These are phyloP conservation scores for Asarcornis scutulata DNA, from an alignment of 2,113 vertebrate species.

Conservation along the genomic window DNA sequence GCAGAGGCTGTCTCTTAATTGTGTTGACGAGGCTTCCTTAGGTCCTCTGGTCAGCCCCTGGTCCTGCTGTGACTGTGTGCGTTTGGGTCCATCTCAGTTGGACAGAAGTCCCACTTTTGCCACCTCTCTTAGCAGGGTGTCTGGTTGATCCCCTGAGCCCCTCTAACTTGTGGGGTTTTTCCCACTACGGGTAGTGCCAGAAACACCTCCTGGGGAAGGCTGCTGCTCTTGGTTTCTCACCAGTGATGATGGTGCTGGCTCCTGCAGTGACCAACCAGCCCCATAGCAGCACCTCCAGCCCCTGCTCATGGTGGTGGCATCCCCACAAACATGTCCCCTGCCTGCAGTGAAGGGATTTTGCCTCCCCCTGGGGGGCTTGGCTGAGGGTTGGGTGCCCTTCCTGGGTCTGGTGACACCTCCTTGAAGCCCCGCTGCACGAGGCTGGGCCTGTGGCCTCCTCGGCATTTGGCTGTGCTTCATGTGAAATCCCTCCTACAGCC, in stretches of 20 bases:
- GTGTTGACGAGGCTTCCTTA: not conserved
- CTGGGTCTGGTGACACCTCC: fast-evolving
- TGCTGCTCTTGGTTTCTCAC: not conserved
- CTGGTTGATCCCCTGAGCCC: not conserved
- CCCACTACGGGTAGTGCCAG: not conserved
- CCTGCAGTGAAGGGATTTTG: not conserved
- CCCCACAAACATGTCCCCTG: not conserved
- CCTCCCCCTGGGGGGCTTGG: not conserved
- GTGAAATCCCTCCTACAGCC: constrained; percentile 17
- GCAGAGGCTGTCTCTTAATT: not conserved
- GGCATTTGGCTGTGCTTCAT: not conserved
- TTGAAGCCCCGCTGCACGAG: fast-evolving
- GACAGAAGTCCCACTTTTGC: not conserved
- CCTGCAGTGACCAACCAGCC: not conserved
- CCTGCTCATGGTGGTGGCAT: not conserved
- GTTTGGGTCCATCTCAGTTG: not conserved
- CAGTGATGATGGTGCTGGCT: not conserved
- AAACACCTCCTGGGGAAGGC: not conserved
- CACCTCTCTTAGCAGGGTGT: not conserved
- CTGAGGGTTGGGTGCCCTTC: not conserved
- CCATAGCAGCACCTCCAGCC: not conserved
- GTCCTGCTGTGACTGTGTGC: too few relatives aligned
- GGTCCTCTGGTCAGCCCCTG: not conserved
- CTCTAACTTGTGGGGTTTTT: not conserved
- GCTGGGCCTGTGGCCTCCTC: not conserved